These are phyloP conservation scores for Heliconius melpomene DNA, from an alignment of 1,140 invertebrate species.

Conservation along the genomic window DNA sequence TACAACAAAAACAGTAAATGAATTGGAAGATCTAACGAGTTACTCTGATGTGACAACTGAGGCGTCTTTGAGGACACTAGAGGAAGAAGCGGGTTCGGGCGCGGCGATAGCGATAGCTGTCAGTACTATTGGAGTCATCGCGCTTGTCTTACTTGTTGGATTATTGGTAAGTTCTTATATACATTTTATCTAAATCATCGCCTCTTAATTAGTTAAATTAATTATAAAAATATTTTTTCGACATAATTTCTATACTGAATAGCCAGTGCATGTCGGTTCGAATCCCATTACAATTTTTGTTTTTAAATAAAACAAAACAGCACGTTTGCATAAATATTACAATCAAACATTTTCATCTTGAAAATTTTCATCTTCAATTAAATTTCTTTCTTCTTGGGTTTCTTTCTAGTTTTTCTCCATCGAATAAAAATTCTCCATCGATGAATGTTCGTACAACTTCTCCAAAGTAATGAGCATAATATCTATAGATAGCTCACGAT, in stretches of 20 bases:
- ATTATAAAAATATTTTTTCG: too few species aligned
- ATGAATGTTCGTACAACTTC: conserved; percentile 65
- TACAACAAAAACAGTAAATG: conserved; percentile 48
- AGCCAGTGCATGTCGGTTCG: too few species aligned
- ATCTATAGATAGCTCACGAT: conserved; percentile 68
- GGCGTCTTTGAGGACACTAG: conserved; percentile 52
- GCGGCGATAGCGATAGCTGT: conserved; percentile 71
- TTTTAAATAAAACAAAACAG: too few species aligned
- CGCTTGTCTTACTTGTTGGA: conserved; percentile 68
- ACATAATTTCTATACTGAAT: too few species aligned
- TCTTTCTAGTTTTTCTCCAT: neutral
- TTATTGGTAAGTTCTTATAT: conserved; percentile 63
- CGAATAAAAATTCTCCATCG: conserved; percentile 21
- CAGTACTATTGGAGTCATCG: conserved; percentile 74
- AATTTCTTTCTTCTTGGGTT: neutral
- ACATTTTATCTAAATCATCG: neutral
- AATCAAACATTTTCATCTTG: neutral
- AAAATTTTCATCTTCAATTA: neutral
- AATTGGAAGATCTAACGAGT: conserved; percentile 59
- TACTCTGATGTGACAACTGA: conserved; percentile 67
- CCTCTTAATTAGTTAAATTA: neutral
- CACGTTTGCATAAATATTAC: too few species aligned
- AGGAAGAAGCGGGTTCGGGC: conserved; percentile 61
- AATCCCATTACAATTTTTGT: too few species aligned
- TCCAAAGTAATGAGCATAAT: conserved; percentile 80